Conservation (phyloP, 2,797 vertebrate genomes). For the Acanthurus leucopareius region DNA sequence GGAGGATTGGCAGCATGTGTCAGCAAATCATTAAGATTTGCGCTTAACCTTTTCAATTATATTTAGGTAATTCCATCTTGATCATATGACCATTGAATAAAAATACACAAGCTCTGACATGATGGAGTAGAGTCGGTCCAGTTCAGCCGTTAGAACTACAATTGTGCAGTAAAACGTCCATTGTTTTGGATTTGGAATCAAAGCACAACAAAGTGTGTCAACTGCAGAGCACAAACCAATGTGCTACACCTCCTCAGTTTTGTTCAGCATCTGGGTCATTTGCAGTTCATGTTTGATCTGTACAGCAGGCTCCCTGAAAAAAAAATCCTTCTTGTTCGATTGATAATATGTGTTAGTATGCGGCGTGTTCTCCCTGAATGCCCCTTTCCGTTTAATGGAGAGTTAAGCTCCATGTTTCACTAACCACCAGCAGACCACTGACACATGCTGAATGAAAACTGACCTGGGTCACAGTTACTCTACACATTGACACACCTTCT, state of each 20-base stretch:
- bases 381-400: conserved; percentile 60
- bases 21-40: conserved; percentile 77
- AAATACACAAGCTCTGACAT: conserved; percentile 69
- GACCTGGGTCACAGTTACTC: conserved; percentile 66
- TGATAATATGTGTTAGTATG: conserved; percentile 19
- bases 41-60: conserved; percentile 75
- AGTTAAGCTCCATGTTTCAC: conserved; percentile 68
- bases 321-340: conserved; percentile 44
- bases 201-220: conserved; percentile 79
- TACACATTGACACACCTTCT: conserved; percentile 41
- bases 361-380: conserved; percentile 44
- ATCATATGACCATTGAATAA: conserved; percentile 77
- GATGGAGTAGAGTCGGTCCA: conserved; percentile 66
- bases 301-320: conserved; percentile 35
- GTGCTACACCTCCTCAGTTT: conserved; percentile 70
- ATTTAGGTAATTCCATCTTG: conserved; percentile 78
- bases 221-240: conserved; percentile 67
- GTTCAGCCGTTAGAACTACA: conserved; percentile 57
- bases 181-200: conserved; percentile 61
- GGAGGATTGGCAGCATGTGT: conserved; percentile 87
- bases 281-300: conserved; percentile 62
- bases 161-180: conserved; percentile 56
- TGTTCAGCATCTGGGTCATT: conserved; percentile 77
- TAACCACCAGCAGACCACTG: conserved; percentile 87
- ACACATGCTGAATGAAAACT: conserved; percentile 81